These are phyloP conservation scores for Coracopsis vasa DNA, from an alignment of 2,113 vertebrate genomes.

Conservation along the genomic window DNA sequence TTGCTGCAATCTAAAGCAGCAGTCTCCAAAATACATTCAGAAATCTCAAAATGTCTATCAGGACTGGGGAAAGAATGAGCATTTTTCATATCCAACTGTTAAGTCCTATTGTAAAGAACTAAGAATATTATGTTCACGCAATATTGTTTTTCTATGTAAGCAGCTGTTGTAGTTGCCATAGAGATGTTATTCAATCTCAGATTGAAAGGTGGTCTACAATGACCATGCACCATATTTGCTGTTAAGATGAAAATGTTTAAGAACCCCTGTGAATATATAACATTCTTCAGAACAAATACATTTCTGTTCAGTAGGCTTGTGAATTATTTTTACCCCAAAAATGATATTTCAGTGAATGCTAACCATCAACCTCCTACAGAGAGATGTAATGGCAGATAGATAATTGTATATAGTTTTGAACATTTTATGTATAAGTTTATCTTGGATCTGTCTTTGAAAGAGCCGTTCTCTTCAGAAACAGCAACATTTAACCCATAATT, in stretches of 20 bases:
- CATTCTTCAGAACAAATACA: background rate
- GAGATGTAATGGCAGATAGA: background rate
- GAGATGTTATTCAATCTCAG: background rate
- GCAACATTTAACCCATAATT: background rate
- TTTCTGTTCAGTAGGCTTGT: background rate
- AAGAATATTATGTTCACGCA: background rate
- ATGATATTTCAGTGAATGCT: background rate
- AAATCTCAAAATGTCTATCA: background rate
- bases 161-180: conserved; percentile 12
- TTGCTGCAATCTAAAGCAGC: background rate
- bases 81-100: background rate
- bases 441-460: background rate
- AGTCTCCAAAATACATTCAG: background rate
- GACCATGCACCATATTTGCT: background rate
- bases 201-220: background rate
- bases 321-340: background rate
- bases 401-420: background rate
- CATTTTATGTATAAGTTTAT: background rate
- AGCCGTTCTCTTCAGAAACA: background rate
- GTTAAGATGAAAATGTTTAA: background rate
- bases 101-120: background rate
- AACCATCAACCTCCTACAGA: background rate
- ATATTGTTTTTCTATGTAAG: background rate
- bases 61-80: background rate
- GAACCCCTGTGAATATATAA: background rate